Percentiles rank a stretch among this genome's conserved stretches.
These are phyloP conservation scores for Polyergus mexicanus DNA, from an alignment of 1,140 invertebrate species.

Conservation along the genomic window DNA sequence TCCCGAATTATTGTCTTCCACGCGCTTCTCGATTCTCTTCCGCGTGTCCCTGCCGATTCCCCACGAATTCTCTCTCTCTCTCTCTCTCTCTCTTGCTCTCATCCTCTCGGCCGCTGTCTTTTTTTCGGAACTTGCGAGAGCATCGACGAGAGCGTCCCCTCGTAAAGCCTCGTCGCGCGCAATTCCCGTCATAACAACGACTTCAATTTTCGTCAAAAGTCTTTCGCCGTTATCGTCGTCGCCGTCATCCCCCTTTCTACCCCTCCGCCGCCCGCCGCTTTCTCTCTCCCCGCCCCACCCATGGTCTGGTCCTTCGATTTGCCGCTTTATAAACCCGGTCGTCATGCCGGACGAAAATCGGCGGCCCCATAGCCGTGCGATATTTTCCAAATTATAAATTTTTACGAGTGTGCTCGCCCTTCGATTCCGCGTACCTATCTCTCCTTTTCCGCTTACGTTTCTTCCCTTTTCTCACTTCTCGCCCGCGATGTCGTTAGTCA, in stretches of 20 bases:
- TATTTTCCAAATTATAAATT: constrained; percentile 88
- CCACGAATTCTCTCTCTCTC: constrained; percentile 10
- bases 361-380: constrained; percentile 71
- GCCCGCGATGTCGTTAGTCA: constrained; percentile 75
- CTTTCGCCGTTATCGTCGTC: constrained; percentile 81
- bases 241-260: constrained; percentile 17
- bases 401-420: constrained; percentile 81
- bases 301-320: constrained; percentile 82
- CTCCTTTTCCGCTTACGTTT: constrained; percentile 39
- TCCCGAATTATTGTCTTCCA: constrained; percentile 48
- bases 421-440: constrained; percentile 17
- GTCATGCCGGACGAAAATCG: constrained; percentile 78
- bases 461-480: constrained; percentile 44
- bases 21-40: constrained; percentile 26
- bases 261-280: neutral
- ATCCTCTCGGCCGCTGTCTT: constrained; percentile 51
- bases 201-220: constrained; percentile 87
- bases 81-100: neutral
- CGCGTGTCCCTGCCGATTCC: constrained; percentile 43
- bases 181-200: constrained; percentile 86
- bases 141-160: constrained; percentile 64
- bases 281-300: neutral
- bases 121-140: constrained; percentile 69
- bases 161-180: constrained; percentile 83
- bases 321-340: constrained; percentile 86